Evolutionary conservation across 2,113 vertebrate species (phyloP), one percentile per base, ranked within the genome.

Genomic region (Heterochromis multidens): DNA sequence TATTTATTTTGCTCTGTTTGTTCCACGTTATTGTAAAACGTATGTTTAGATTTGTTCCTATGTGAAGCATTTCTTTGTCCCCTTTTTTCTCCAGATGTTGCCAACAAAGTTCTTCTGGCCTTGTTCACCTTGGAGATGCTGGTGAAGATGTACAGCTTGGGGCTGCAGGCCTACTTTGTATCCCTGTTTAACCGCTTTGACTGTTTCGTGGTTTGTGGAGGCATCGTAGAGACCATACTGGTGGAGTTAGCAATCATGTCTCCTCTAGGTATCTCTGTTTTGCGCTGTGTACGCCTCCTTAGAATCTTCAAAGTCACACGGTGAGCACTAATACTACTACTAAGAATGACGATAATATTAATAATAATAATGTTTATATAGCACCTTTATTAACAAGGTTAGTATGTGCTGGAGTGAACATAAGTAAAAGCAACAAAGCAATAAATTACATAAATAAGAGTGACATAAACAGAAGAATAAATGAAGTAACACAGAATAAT

Each of bases 151-250:
- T 99, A 99, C 95, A 99, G 98, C 94, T 94, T 99, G 95, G 99
- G 99, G 2, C 97, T 99, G 31, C 98, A 99, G 95, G 97, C 98
- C 1, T 99, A 99, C 94, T 99, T 99, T 62, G 98, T 99, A 85
- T 99, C 99, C 13, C 97, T 99, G 63, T 99, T 99, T 90, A 99
- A 99, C 93, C 99, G 99, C 74, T 99, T 99, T 84, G 99, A 99
- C 92, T 99, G 98, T 93, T 99, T 99, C 19, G 98, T 99, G 95
- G 99, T 99, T 81, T 99, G 98, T 70, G 99, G 99, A 1, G 99
- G 99, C 77, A 99, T 99, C 81, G 94, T 97, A 2, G 98, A 99
- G 93, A 99, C 98, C 65, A 99, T 99, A 93, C 95, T 99, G 89
- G 99, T 99, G 91, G 98, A 99, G 89, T 91, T 99, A 89, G 97